Base-by-base conservation (phyloP, 2,888 invertebrate species). In the Danaus chrysippus region DNA sequence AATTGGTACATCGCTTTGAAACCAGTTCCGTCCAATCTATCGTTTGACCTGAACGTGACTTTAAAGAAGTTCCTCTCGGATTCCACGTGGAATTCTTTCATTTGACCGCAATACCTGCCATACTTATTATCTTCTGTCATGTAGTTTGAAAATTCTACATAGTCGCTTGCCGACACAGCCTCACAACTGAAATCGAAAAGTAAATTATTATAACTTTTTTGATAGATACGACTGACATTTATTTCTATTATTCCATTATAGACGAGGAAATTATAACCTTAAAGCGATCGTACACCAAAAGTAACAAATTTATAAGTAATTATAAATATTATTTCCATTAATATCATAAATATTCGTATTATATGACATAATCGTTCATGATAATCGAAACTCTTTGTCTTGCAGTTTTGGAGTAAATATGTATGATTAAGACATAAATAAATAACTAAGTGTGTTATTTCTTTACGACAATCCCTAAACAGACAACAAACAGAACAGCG, bases 121-220 rank as follows among this genome's bases (percentile, higher is more conserved):
- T 96, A 97, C 83, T 97, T 97, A 76, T 96, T 93, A 88, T 99
- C 99, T 71, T 95, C 93, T 67, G 96, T 94, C 92, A 96, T 94
- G 81, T 95, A 97, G 91, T 99, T 99, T 55, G 98, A 98, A 87
- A 99, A 98, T 83, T 98, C 97, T 59, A 99, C 96, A 86, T 96
- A 98, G 86, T 99, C 99, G 78, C 98, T 98, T 53, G 97, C 96
- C 1, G 98, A 96, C 55, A 94, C 93, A 63, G 96, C 95, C 76
- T 96, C 96, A 82, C 99, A 99, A 70, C 98, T 99, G 91, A 41
- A 85, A 92, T 5, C 23, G 15, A 1, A 46, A 42, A 23, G 11
- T 54, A n/a, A 42, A 52, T 13, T 49, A 49, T 46, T 46, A 49
- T 49, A 49, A 13, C 13, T 49, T 8, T 10, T 43, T 43, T 10